phyloP scores from a whole-genome alignment of 2,113 vertebrate genomes.

The Mastomys natalensis region DNA sequence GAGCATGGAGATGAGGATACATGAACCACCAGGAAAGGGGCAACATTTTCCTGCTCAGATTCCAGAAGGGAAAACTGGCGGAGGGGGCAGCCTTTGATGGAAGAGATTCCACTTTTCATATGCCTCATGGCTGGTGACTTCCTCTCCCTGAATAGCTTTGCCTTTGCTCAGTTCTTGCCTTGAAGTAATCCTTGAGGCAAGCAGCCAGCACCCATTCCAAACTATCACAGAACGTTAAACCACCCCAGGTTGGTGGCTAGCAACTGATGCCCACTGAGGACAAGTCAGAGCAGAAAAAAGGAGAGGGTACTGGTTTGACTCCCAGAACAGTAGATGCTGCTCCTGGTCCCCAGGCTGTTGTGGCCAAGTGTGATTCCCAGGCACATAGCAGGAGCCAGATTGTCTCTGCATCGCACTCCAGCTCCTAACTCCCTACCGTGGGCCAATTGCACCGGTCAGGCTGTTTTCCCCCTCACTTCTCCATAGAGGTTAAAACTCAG shows the following conservation, averaged over 20 bases:
- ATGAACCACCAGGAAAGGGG: background rate
- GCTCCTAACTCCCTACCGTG: background rate
- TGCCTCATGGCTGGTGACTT: background rate
- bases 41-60: background rate
- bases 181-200: background rate
- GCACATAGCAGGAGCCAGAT: constrained; percentile 25
- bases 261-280: background rate
- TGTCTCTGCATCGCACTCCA: background rate
- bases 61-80: constrained; percentile 30
- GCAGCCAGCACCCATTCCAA: background rate
- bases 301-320: background rate
- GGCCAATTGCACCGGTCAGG: background rate
- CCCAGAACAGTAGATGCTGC: constrained; percentile 7
- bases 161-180: background rate
- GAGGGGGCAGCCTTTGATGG: background rate
- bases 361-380: constrained; percentile 63
- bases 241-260: background rate
- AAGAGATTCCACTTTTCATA: background rate
- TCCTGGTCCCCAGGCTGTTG: background rate
- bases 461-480: background rate
- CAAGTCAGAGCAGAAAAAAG: background rate
- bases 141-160: background rate
- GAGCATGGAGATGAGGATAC: background rate
- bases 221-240: background rate
- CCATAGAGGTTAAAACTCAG: background rate